Evolutionary conservation across 2,797 vertebrate species (phyloP).

Genomic region (Lemur catta): DNA sequence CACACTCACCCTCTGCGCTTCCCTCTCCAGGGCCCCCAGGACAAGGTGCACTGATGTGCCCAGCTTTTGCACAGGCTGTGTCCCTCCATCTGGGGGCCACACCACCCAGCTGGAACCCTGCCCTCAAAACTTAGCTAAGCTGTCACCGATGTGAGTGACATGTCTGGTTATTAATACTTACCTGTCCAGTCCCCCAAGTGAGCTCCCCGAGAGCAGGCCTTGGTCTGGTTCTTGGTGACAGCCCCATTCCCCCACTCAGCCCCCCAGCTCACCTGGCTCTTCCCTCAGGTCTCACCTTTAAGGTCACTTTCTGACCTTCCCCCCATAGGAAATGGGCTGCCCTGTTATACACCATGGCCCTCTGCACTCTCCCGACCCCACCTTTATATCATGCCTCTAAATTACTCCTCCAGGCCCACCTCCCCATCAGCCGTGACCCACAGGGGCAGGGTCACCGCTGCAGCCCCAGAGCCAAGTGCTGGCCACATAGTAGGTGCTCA

Average conservation of each 20-base stretch:
- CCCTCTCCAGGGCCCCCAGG: neutral
- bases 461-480: neutral
- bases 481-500: neutral
- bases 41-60: neutral
- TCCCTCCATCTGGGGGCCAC: neutral
- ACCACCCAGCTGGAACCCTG: neutral
- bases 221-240: neutral
- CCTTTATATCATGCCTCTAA: neutral
- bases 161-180: neutral
- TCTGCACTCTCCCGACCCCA: neutral
- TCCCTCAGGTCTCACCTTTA: neutral
- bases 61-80: neutral
- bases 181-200: neutral
- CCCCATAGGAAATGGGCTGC: neutral
- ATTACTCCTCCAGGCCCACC: neutral
- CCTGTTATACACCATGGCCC: neutral
- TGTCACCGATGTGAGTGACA: neutral
- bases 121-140: neutral
- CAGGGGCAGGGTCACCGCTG: neutral
- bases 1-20: neutral
- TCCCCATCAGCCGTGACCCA: neutral
- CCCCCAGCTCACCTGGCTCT: neutral
- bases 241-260: neutral
- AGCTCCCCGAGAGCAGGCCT: neutral
- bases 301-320: neutral